Base-by-base conservation (phyloP, 1,140 invertebrate species). In the Cydia pomonella region DNA sequence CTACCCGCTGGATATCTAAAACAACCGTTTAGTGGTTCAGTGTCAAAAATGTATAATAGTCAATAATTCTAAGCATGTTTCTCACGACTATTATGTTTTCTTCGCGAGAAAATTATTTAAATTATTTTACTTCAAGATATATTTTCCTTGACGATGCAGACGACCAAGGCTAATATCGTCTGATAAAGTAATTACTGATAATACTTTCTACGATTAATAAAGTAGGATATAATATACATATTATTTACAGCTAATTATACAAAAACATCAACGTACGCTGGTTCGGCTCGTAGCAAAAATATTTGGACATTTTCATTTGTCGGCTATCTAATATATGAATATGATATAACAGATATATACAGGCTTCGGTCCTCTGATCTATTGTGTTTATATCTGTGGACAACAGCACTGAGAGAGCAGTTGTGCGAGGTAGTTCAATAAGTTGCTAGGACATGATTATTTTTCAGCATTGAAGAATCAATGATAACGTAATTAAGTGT, bases 1-100 rank as follows among this genome's bases (percentile, higher is more conserved):
- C 74, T 75, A 71, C 50, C 38, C 53, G 73, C 50, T 72, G 72
- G 75, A 74, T 73, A 82, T 83, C 85, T 87, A 87, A 75, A 85
- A 87, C 79, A 83, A 81, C 76, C 76, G 76, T 38, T 12, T 21
- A 41, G 47, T 18, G 7, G 16, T 33, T 25, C 23, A 25, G 23
- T 25, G 23, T 66, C 63, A 66, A 29, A 33, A 66, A 2, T 2
- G 6, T 29, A 66, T 27, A 29, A 66, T 16, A 66, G 25, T 66
- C 63, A 12, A n/a, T 25, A 18, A 2, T n/a, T 50, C 47, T 50
- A 3, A 53, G 50, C 16, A 18, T 53, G 18, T 50, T 18, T n/a
- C 47, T 50, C 47, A n/a, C 7, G 50, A 18, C n/a, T 53, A 53
- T 44, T 44, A 4, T 21, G 0, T 53, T 18, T 18, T 12, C 3